These are phyloP conservation scores for Blera fallax DNA, from an alignment of 2,888 invertebrate genomes.

Conservation along the genomic window DNA sequence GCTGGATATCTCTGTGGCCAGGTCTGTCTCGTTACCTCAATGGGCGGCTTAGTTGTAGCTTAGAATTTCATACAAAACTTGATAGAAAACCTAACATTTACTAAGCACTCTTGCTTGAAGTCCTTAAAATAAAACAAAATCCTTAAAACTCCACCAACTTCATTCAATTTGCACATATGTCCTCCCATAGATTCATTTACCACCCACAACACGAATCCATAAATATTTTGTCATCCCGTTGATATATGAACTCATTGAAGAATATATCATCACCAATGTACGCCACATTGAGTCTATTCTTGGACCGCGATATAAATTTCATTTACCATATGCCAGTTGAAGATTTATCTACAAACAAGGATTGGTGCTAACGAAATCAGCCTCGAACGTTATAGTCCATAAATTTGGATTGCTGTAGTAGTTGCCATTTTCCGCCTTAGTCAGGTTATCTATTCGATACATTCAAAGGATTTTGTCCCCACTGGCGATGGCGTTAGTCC, in stretches of 20 bases:
- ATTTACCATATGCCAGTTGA: background rate
- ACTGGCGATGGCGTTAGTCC: background rate
- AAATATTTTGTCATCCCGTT: slow-evolving; percentile 7
- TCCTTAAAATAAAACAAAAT: no score
- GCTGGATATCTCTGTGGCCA: no score
- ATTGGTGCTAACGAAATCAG: background rate
- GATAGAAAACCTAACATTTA: no score
- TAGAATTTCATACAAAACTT: no score
- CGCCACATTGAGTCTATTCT: background rate
- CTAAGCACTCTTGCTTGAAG: no score
- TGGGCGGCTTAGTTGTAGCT: no score
- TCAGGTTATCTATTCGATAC: no score
- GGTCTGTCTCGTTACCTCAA: no score
- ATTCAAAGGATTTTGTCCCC: background rate
- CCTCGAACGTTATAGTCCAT: background rate
- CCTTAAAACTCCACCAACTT: no score
- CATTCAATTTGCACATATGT: no score
- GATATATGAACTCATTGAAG: slow-evolving; percentile 7
- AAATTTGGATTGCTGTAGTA: slow-evolving; percentile 10
- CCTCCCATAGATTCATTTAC: no score
- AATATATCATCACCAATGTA: background rate
- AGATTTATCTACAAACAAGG: slow-evolving; percentile 1
- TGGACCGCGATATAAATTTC: background rate
- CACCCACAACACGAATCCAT: background rate
- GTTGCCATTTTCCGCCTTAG: background rate